Evolutionary conservation across 2,113 vertebrate species (phyloP), one percentile per base, ranked within the genome.

Genomic region (Lasiurus borealis): DNA sequence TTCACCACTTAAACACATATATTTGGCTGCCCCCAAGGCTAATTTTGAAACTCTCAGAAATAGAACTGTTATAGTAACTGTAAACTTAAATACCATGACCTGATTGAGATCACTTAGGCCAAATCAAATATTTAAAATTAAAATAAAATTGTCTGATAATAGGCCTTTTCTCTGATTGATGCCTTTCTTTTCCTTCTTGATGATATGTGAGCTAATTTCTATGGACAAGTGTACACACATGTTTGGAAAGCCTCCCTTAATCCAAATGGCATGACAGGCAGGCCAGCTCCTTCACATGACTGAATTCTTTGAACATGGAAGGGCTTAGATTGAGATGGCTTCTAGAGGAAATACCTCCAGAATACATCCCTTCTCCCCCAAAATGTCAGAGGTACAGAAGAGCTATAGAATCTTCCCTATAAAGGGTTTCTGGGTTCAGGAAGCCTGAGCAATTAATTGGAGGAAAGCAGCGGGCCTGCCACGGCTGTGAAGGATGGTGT

Each of bases 101-200:
- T 90, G 29, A 16, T 71, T 50, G 44, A 81, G 34, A 57, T 80
- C 29, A 62, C n/a, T 94, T 76, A 77, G 40, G 36, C 10, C 40
- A 83, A 82, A 72, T 11, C 34, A 86, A 76, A 84, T 46, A 83
- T 90, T 86, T 75, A 48, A 85, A 48, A 31, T 68, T 68, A 73
- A 88, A 92, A 64, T 25, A 23, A 57, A 66, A 21, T 59, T 64
- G 34, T 18, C 36, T 36, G 82, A 23, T 34, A 81, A 14, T 13
- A 25, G 3, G 10, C 9, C 16, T 87, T 59, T 52, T 57, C 81
- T 77, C 64, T 54, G 57, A 75, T 48, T 27, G 40, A 11, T 83
- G 36, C 31, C 6, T 36, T 48, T 34, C 44, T 27, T 6, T 66
- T 81, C 36, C 44, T 36, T 71, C 71, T 29, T 85, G 86, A 66